These are phyloP conservation scores for Eupristina koningsbergeri DNA, from an alignment of 1,140 invertebrate genomes.

Conservation along the genomic window DNA sequence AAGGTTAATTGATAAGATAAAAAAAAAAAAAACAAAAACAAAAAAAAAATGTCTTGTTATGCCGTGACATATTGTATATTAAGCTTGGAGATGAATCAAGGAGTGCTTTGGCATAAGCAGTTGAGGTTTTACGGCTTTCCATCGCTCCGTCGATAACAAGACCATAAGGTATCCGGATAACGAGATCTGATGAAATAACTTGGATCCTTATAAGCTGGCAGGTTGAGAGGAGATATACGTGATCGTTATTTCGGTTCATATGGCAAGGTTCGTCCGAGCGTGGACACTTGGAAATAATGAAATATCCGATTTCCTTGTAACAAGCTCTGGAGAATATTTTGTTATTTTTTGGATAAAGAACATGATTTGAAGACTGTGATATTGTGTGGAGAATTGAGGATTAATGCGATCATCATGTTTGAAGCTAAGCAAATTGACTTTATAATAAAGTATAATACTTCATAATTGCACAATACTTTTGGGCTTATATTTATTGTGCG, in stretches of 20 bases:
- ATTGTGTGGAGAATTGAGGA: background rate
- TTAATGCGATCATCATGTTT: background rate
- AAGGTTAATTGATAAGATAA: background rate
- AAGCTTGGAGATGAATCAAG: background rate
- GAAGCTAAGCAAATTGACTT: too few relatives aligned
- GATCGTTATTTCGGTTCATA: constrained; percentile 41
- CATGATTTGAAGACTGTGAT: background rate
- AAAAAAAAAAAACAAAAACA: background rate
- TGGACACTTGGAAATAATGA: constrained; percentile 23
- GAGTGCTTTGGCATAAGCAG: background rate
- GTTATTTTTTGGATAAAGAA: background rate
- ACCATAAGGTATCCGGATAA: constrained; percentile 52
- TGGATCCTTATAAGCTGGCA: background rate
- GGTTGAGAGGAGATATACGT: background rate
- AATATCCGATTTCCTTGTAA: constrained; percentile 50
- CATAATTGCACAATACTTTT: background rate
- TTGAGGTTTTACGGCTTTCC: background rate
- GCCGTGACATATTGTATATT: background rate
- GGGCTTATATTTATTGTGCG: background rate
- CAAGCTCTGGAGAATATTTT: constrained; percentile 40
- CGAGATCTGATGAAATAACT: constrained; percentile 32
- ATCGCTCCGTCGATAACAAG: constrained; percentile 53
- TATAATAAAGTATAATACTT: too few relatives aligned
- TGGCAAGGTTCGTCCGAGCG: background rate
- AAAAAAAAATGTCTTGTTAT: background rate